phyloP scores from a whole-genome alignment of 2,797 vertebrate genomes.

The Muraenolepis orangiensis region DNA sequence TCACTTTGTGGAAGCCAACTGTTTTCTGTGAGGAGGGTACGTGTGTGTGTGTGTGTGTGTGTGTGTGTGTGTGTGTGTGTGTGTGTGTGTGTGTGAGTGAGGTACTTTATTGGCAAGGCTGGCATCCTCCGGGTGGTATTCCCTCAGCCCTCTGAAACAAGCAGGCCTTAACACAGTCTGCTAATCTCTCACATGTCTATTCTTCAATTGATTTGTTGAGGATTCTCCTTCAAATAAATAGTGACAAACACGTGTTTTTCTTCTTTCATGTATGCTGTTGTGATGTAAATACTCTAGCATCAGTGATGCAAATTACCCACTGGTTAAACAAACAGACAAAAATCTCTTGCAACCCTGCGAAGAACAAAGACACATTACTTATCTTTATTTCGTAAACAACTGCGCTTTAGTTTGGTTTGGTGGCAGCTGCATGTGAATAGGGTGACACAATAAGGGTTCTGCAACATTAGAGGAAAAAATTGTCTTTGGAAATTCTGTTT shows the following conservation, averaged over 20 bases:
- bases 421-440: not conserved
- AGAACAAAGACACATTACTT: not conserved
- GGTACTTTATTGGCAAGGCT: not conserved
- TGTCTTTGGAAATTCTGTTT: not conserved
- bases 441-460: not conserved
- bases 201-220: not conserved
- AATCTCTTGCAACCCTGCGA: not conserved
- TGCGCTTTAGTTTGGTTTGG: not conserved
- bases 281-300: not conserved
- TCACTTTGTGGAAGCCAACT: not conserved
- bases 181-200: not conserved
- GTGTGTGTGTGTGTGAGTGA: not conserved
- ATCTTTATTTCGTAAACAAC: too few species aligned
- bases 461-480: not conserved
- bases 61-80: too few species aligned
- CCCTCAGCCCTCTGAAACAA: not conserved
- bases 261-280: not conserved
- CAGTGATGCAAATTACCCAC: not conserved
- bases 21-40: not conserved
- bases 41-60: not conserved
- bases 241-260: not conserved
- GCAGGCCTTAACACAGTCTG: not conserved
- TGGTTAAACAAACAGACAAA: not conserved
- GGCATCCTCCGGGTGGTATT: too few species aligned
- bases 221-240: not conserved